Base-by-base conservation (phyloP, 2,113 vertebrate genomes). In the Pollimyrus isidori region DNA sequence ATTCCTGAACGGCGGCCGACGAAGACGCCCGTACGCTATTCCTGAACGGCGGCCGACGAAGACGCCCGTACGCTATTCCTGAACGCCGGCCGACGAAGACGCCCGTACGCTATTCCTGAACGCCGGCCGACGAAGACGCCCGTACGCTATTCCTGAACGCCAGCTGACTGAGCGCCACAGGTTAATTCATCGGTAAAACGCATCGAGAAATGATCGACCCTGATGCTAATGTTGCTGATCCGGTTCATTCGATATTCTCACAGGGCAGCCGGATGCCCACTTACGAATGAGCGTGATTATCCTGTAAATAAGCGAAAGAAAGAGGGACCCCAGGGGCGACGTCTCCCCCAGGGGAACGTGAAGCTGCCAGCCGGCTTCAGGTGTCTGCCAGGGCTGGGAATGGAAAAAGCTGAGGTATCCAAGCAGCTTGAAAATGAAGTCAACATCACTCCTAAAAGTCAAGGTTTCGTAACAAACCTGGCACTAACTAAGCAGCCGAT, bases 401-500 rank as follows among this genome's bases (percentile, higher is more conserved):
- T 39, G 42, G 19, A 89, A 46, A 52, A 56, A n/a, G 35, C 92
- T 88, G 87, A 93, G 91, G 90, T 90, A 91, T 88, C 86, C 84
- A 89, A 91, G 90, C 89, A 90, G 69, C 89, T 93, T 92, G 69
- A 93, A 95, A 92, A 90, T 91, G 56, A 93, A 92, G 88, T 89
- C 89, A 91, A 91, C 88, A 93, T 83, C 56, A 93, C 91, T 93
- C 91, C 92, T 94, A 91, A 94, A 90, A 46, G 9, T 53, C 90
- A 91, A 35, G 92, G 91, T 93, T 90, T 91, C 95, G 94, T 94
- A 94, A 92, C 91, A 93, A 93, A 92, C 86, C 91, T 89, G 87
- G 87, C 90, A 90, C 90, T 91, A 93, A 90, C 88, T 85, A 93
- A 91, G 86, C 89, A 90, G 92, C 87, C 88, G 90, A 91, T 92